phyloP scores from a whole-genome alignment of 2,113 vertebrate genomes.

The Mungos mungo region DNA sequence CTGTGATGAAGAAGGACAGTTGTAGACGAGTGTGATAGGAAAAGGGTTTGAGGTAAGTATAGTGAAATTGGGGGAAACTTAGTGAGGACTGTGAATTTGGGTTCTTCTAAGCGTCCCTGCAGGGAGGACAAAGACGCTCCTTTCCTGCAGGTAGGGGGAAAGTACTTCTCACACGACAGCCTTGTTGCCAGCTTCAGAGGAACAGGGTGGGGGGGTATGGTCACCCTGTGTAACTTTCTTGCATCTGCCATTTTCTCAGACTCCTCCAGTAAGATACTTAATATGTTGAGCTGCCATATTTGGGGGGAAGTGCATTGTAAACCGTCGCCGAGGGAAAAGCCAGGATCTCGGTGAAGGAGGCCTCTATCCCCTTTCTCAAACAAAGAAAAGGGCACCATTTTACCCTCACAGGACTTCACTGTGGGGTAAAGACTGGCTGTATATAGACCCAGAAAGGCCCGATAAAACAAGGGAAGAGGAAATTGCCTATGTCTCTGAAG shows the following conservation, averaged over 20 bases:
- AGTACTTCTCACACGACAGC: not conserved
- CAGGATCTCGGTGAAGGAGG: not conserved
- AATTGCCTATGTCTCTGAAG: not conserved
- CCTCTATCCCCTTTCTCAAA: not conserved
- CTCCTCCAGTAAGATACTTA: not conserved
- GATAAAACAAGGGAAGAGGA: not conserved
- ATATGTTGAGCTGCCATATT: not conserved
- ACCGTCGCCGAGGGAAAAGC: not conserved
- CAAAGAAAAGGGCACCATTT: not conserved
- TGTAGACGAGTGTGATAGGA: not conserved
- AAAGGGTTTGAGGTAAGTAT: not conserved
- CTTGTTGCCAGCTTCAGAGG: not conserved
- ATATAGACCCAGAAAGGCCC: not conserved
- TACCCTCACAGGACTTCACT: not conserved
- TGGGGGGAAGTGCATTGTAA: not conserved
- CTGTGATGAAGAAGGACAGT: not conserved
- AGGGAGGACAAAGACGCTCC: too few species aligned
- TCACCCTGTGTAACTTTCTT: not conserved
- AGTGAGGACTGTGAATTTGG: not conserved
- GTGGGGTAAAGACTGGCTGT: not conserved
- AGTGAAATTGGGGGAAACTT: not conserved
- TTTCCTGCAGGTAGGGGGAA: not conserved
- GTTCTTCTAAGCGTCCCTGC: too few species aligned
- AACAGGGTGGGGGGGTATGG: fast-evolving
- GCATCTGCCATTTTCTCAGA: not conserved